These are phyloP conservation scores for Hyperoodon ampullatus DNA, from an alignment of 2,113 vertebrate species.

Conservation along the genomic window DNA sequence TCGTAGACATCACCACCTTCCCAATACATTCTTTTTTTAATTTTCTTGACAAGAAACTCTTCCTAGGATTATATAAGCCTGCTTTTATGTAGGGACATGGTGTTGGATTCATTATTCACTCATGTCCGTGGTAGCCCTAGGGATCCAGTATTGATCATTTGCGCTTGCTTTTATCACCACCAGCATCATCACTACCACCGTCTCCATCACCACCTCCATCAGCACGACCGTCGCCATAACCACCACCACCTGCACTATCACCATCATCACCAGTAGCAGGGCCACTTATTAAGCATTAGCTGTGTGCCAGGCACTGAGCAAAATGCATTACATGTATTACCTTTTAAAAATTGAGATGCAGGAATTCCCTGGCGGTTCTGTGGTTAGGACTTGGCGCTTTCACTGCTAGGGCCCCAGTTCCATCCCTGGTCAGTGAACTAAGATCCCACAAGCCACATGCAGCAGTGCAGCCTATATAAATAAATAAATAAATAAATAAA, in stretches of 20 bases:
- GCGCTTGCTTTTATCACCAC: not conserved
- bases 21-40: not conserved
- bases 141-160: not conserved
- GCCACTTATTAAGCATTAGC: not conserved
- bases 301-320: not conserved
- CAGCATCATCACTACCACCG: not conserved
- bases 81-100: not conserved
- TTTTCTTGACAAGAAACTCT: not conserved
- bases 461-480: no score
- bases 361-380: not conserved
- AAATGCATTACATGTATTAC: not conserved
- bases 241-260: no score
- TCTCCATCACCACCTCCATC: not conserved
- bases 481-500: no score
- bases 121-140: not conserved
- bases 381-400: not conserved
- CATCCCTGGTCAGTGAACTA: not conserved
- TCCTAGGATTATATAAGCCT: not conserved
- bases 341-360: not conserved
- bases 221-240: not conserved
- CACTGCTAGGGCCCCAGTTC: not conserved
- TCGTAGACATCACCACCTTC: not conserved
- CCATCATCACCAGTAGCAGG: not conserved
- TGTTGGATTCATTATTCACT: not conserved
- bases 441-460: not conserved